phyloP scores from a whole-genome alignment of 1,140 invertebrate genomes.

The Drosophila miranda region DNA sequence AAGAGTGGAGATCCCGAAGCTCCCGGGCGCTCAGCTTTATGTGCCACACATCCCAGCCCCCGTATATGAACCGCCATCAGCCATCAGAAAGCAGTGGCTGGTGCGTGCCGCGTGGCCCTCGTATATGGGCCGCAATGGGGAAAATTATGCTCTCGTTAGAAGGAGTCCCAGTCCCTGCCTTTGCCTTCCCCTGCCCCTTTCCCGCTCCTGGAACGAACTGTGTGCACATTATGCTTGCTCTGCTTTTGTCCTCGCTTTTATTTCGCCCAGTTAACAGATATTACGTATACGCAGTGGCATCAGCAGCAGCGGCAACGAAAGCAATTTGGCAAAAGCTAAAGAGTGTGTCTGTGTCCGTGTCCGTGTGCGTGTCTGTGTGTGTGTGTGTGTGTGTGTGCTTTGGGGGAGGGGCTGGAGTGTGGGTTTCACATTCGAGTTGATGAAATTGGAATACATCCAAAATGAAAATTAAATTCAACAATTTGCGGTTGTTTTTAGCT shows the following conservation, averaged over 20 bases:
- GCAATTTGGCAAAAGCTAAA: conserved; percentile 50
- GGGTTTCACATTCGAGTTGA: conserved; percentile 55
- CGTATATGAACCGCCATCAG: conserved; percentile 49
- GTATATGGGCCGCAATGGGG: conserved; percentile 42
- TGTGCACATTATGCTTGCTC: conserved; percentile 55
- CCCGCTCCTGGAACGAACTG: conserved; percentile 38
- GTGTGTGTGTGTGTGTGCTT: neutral
- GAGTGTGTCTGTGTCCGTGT: too few species aligned
- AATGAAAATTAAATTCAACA: conserved; percentile 76
- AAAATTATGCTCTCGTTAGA: conserved; percentile 55
- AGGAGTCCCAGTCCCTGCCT: neutral
- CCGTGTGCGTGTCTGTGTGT: too few species aligned
- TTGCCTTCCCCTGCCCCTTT: too few species aligned
- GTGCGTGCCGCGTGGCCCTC: conserved; percentile 39
- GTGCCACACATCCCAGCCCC: conserved; percentile 19
- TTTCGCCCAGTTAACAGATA: conserved; percentile 67
- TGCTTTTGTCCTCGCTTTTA: conserved; percentile 56
- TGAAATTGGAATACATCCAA: conserved; percentile 72
- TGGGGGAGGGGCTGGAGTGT: conserved; percentile 1
- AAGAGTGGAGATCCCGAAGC: too few species aligned
- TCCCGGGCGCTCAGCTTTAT: too few species aligned
- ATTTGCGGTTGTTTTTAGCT: conserved; percentile 65
- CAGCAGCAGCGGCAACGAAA: conserved; percentile 32
- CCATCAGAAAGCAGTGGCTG: conserved; percentile 2
- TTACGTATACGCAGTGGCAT: conserved; percentile 49